Conservation (phyloP, 23 tunicate species). For the Clavelina lepadiformis region DNA sequence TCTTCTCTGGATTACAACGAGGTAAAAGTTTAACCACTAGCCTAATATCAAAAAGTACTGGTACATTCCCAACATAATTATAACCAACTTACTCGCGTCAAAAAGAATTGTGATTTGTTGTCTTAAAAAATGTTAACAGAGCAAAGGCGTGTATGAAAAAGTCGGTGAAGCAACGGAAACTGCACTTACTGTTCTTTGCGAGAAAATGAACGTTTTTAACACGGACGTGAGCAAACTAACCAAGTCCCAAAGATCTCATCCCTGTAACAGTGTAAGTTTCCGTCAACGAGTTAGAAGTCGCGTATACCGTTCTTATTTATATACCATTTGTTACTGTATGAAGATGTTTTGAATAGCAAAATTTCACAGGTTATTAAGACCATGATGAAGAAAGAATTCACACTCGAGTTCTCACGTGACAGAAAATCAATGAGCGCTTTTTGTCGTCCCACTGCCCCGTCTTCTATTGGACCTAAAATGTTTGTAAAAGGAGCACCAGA, state of each 20-base stretch:
- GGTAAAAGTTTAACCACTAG: conserved; percentile 22
- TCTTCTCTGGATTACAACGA: conserved; percentile 97
- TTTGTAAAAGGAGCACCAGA: conserved; percentile 99
- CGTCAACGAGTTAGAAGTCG: too few relatives aligned
- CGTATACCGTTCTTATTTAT: too few relatives aligned
- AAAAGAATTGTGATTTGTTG: too few relatives aligned
- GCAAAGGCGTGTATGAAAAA: conserved; percentile 92
- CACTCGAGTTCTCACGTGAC: conserved; percentile 96
- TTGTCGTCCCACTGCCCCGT: conserved; percentile 79
- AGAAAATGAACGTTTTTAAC: conserved; percentile 98
- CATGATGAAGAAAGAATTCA: conserved; percentile 90
- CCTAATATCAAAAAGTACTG: too few relatives aligned
- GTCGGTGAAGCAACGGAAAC: conserved; percentile 99
- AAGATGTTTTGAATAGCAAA: too few relatives aligned
- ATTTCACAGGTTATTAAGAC: conserved; percentile 44
- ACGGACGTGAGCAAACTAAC: conserved; percentile 52
- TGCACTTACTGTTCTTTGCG: conserved; percentile 90
- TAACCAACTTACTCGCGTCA: too few relatives aligned
- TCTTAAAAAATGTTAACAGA: too few relatives aligned
- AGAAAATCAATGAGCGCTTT: conserved; percentile 97
- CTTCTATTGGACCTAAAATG: conserved; percentile 77
- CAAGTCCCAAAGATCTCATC: conserved; percentile 63
- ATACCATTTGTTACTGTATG: too few relatives aligned
- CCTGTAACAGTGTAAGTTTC: conserved; percentile 61
- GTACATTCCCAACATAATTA: too few relatives aligned